Percentiles rank a stretch among this genome's conserved stretches.
These are phyloP conservation scores for Macrosteles quadrilineatus DNA, from an alignment of 1,140 invertebrate species.

Conservation along the genomic window DNA sequence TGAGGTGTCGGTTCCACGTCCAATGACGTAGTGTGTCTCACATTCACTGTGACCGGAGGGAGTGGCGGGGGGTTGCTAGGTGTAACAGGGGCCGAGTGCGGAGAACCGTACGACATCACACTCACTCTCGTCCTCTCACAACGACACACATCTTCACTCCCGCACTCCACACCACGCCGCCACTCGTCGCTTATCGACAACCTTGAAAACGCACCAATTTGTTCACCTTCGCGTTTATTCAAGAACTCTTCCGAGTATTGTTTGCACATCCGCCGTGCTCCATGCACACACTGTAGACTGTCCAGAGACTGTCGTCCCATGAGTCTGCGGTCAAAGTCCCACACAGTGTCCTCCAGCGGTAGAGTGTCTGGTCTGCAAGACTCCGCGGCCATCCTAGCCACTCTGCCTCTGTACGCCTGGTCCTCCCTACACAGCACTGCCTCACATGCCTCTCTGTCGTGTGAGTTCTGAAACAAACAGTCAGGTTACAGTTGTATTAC, in stretches of 20 bases:
- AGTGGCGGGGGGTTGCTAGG: slow-evolving; percentile 20
- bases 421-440: slow-evolving; percentile 47
- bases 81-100: slow-evolving; percentile 29
- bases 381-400: slow-evolving; percentile 31
- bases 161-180: neutral
- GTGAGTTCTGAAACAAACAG: slow-evolving; percentile 53
- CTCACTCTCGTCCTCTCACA: slow-evolving; percentile 35
- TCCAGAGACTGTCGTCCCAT: slow-evolving; percentile 31
- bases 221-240: neutral
- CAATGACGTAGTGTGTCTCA: slow-evolving; percentile 43
- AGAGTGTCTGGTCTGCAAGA: slow-evolving; percentile 12
- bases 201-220: slow-evolving; percentile 7
- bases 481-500: too few species aligned
- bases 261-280: slow-evolving; percentile 14
- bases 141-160: slow-evolving; percentile 6
- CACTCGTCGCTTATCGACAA: neutral
- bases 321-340: slow-evolving; percentile 26
- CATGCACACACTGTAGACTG: slow-evolving; percentile 6
- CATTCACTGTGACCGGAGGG: slow-evolving; percentile 40
- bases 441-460: slow-evolving; percentile 53
- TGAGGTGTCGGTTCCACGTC: slow-evolving; percentile 44
- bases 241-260: slow-evolving; percentile 19
- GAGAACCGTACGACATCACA: slow-evolving; percentile 28
- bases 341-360: slow-evolving; percentile 16
- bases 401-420: slow-evolving; percentile 43